These are phyloP conservation scores for Hirudinaria manillensis DNA, from an alignment of 2,888 invertebrate species.

Conservation along the genomic window DNA sequence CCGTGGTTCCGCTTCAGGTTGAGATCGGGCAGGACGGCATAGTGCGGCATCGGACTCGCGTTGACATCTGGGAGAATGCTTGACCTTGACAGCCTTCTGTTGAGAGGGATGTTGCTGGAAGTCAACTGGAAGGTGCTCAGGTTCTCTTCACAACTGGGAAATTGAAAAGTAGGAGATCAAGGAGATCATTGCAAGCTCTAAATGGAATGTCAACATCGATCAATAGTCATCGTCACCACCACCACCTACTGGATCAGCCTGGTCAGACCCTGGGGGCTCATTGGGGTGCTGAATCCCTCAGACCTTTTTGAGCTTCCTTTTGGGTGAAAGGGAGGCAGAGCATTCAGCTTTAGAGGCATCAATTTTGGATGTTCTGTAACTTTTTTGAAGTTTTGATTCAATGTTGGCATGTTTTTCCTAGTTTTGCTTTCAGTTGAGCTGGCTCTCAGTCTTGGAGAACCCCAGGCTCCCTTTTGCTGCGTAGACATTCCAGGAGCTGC, in stretches of 20 bases:
- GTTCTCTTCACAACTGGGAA: too few relatives aligned
- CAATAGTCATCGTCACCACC: too few relatives aligned
- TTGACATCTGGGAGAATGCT: slow-evolving; percentile 1
- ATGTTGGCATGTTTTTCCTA: not conserved
- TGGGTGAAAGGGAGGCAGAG: slow-evolving; percentile 4
- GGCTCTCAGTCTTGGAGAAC: not conserved
- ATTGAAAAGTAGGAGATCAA: not conserved
- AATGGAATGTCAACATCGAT: too few relatives aligned
- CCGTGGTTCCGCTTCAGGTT: not conserved
- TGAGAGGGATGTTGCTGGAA: not conserved
- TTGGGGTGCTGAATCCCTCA: not conserved
- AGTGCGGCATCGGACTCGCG: not conserved
- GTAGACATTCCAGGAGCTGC: too few relatives aligned
- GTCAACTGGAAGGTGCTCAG: not conserved
- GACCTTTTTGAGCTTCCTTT: not conserved
- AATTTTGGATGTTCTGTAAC: too few relatives aligned
- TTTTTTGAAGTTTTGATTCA: too few relatives aligned
- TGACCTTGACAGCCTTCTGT: slow-evolving; percentile 10
- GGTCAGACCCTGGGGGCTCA: not conserved
- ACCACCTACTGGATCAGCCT: not conserved
- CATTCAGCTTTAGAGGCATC: not conserved
- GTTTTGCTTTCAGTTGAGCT: not conserved
- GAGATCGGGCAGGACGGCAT: too few relatives aligned
- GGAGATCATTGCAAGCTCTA: too few relatives aligned
- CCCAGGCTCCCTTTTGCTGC: too few relatives aligned